Conservation (phyloP, 2,888 invertebrate species). For the Saturnia pavonia region DNA sequence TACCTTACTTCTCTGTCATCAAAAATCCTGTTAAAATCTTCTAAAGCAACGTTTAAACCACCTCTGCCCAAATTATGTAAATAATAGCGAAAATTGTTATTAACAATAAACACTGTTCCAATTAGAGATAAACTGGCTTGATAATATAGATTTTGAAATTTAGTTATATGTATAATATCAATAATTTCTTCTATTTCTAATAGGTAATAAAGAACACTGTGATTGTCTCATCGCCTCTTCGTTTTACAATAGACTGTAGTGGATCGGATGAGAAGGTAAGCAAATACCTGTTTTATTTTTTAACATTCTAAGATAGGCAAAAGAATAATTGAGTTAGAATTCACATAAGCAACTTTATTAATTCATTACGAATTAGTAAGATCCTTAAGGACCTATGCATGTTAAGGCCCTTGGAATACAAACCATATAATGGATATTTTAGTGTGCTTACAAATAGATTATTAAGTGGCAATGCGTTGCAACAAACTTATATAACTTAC, state of each 20-base stretch:
- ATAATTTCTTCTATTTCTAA: not conserved
- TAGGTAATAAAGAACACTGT: slow-evolving; percentile 26
- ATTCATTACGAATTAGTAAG: too few species aligned
- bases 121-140: not conserved
- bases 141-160: not conserved
- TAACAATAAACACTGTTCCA: not conserved
- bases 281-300: not conserved
- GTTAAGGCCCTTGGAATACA: too few species aligned
- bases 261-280: slow-evolving; percentile 49
- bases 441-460: not conserved
- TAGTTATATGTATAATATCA: not conserved
- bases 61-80: not conserved
- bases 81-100: not conserved
- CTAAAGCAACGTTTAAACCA: not conserved
- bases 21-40: not conserved
- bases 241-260: slow-evolving; percentile 65
- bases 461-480: not conserved
- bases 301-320: not conserved
- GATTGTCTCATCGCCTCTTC: slow-evolving; percentile 55
- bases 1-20: not conserved
- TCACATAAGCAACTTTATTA: too few species aligned
- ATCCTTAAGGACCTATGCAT: too few species aligned
- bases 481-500: not conserved
- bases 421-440: too few species aligned
- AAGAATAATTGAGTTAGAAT: too few species aligned